These are phyloP conservation scores for Tenthredo notha DNA, from an alignment of 2,888 invertebrate species.

Conservation along the genomic window DNA sequence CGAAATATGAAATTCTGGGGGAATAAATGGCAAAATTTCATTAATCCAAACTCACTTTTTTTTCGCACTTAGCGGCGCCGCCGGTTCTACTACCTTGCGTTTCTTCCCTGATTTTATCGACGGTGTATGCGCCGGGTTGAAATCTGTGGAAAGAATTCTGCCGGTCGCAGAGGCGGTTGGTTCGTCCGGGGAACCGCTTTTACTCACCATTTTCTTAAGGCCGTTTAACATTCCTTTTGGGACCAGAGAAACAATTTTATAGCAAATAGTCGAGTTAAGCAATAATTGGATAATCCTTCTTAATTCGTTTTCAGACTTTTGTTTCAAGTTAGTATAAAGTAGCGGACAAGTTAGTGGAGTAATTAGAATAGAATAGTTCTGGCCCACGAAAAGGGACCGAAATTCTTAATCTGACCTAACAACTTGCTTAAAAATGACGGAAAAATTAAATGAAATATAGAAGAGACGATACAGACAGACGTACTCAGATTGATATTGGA, in stretches of 20 bases:
- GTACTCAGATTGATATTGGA: slow-evolving; percentile 70
- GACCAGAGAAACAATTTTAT: slow-evolving; percentile 44
- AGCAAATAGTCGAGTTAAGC: not conserved
- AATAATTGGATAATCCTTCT: not conserved
- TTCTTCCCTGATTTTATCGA: slow-evolving; percentile 84
- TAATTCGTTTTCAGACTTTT: not conserved
- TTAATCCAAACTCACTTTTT: slow-evolving; percentile 81
- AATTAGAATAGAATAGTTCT: not conserved
- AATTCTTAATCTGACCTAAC: too few species aligned
- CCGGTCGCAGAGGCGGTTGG: slow-evolving; percentile 70
- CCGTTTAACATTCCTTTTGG: slow-evolving; percentile 87
- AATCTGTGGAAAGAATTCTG: slow-evolving; percentile 60
- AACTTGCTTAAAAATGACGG: not conserved
- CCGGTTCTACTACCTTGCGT: slow-evolving; percentile 82
- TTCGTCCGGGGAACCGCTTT: slow-evolving; percentile 80
- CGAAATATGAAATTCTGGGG: not conserved
- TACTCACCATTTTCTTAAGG: slow-evolving; percentile 88
- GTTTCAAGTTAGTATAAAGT: not conserved
- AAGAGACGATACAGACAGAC: slow-evolving; percentile 54
- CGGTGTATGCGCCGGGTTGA: slow-evolving; percentile 79
- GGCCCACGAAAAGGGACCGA: too few species aligned
- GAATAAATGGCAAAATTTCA: not conserved
- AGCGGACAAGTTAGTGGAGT: not conserved
- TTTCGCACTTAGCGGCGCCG: slow-evolving; percentile 83
- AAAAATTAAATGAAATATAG: not conserved